Conservation (phyloP, 2,888 invertebrate genomes). For the Slavum lentiscoides region DNA sequence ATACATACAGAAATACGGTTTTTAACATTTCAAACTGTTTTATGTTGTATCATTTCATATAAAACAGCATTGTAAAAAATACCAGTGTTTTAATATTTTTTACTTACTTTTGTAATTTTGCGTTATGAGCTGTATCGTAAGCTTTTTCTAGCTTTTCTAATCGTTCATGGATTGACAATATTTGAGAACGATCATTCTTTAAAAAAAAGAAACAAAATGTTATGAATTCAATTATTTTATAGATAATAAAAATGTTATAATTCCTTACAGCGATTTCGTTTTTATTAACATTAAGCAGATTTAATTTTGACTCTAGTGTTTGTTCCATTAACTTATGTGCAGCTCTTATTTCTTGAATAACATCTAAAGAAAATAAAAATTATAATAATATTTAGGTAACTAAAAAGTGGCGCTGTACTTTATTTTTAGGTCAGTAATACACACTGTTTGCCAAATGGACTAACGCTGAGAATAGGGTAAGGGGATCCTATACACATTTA, state of each 20-base stretch:
- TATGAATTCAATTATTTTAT: background rate
- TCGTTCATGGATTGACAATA: conserved; percentile 30
- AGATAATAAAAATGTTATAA: background rate
- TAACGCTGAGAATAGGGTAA: background rate
- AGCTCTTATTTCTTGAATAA: conserved; percentile 48
- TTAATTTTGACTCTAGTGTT: conserved; percentile 43
- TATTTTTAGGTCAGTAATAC: background rate
- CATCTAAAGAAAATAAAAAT: conserved; percentile 15
- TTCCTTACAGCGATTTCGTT: conserved; percentile 25
- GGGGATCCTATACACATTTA: background rate
- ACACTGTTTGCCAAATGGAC: background rate
- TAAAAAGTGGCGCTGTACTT: background rate
- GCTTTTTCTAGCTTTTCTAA: conserved; percentile 42
- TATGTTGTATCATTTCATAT: no score
- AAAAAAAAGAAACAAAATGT: background rate
- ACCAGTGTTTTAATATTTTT: no score
- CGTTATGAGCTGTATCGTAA: background rate
- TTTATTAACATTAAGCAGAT: conserved; percentile 24
- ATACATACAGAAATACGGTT: no score
- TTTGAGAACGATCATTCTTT: conserved; percentile 19
- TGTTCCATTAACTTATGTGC: conserved; percentile 50
- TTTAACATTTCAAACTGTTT: no score
- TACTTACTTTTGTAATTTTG: conserved; percentile 30
- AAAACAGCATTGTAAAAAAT: no score
- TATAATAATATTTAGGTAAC: background rate